Percentiles rank a stretch among this genome's conserved stretches.
Conservation (phyloP, 2,113 vertebrate genomes). For the Capreolus pygargus region DNA sequence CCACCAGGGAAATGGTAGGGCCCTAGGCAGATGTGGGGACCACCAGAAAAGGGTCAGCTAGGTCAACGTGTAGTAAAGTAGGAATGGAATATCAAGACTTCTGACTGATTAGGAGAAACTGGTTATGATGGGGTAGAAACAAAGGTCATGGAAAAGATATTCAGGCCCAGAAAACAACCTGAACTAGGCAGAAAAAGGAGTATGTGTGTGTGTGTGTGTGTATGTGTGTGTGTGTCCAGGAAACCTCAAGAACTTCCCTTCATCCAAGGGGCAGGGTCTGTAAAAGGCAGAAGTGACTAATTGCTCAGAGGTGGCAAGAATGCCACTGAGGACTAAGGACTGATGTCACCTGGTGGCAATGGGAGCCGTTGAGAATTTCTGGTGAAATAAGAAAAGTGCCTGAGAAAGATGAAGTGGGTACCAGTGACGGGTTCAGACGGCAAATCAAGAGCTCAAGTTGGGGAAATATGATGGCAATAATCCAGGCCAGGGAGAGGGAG, state of each 20-base stretch:
- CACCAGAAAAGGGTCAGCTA: not conserved
- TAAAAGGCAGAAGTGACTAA: not conserved
- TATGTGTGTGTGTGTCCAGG: not conserved
- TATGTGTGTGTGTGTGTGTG: not conserved
- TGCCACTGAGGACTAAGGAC: not conserved
- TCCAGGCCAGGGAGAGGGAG: not conserved
- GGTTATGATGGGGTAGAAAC: not conserved
- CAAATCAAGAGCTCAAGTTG: not conserved
- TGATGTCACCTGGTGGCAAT: not conserved
- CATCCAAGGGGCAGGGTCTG: not conserved
- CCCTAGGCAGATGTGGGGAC: not conserved
- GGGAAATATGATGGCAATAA: not conserved
- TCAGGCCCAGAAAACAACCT: not conserved
- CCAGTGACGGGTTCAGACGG: not conserved
- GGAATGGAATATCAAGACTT: not conserved
- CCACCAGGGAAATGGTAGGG: not conserved
- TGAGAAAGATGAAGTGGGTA: not conserved
- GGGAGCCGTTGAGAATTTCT: not conserved
- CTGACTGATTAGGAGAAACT: not conserved
- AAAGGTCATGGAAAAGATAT: not conserved
- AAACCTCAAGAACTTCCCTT: not conserved
- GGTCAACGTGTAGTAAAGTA: fast-evolving
- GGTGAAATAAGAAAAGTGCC: not conserved
- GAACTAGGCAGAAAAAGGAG: not conserved
- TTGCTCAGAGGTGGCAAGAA: not conserved